These are phyloP conservation scores for Semnopithecus entellus DNA, from an alignment of 2,113 vertebrate species.

Conservation along the genomic window DNA sequence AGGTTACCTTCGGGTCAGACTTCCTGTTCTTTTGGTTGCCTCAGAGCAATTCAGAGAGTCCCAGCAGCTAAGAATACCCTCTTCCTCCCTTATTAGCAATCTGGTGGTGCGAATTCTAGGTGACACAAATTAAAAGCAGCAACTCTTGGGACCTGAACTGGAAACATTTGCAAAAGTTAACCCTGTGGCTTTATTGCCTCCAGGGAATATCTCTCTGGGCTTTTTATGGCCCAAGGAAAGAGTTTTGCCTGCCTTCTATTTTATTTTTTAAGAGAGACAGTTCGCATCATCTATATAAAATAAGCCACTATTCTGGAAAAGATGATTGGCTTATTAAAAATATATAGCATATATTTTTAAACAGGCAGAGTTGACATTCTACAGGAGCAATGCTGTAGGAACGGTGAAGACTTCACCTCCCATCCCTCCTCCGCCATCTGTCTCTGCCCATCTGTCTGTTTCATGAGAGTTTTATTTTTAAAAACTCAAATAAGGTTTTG, in stretches of 20 bases:
- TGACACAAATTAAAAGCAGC: conserved; percentile 58
- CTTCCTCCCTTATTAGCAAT: background rate
- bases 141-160: background rate
- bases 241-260: conserved; percentile 50
- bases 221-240: background rate
- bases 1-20: background rate
- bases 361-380: conserved; percentile 41
- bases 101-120: background rate
- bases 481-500: conserved; percentile 22
- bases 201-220: conserved; percentile 9
- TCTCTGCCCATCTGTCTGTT: conserved; percentile 56
- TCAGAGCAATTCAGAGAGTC: background rate
- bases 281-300: conserved; percentile 57
- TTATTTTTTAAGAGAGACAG: conserved; percentile 39
- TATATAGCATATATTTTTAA: conserved; percentile 72
- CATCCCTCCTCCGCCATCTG: conserved; percentile 24
- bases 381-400: background rate
- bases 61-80: background rate
- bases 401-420: conserved; percentile 16
- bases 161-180: conserved; percentile 48
- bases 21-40: background rate
- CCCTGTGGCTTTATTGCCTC: conserved; percentile 20
- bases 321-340: conserved; percentile 74
- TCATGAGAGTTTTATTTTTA: conserved; percentile 54
- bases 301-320: conserved; percentile 46